Evolutionary conservation across 2,113 vertebrate genomes (phyloP).

Genomic region (Ceuthmochares aereus): DNA sequence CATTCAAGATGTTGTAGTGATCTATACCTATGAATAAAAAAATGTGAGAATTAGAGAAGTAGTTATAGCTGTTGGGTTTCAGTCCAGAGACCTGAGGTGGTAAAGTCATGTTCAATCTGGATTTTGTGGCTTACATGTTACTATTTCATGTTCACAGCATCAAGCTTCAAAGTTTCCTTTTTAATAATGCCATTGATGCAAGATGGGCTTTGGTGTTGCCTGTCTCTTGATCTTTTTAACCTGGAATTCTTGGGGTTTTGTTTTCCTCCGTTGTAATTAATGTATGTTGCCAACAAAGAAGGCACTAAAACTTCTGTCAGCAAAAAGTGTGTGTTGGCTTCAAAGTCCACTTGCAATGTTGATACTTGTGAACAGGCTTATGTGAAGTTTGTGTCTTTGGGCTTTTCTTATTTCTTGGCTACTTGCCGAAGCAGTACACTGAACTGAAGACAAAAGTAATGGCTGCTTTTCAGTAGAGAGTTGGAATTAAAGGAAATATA

Average conservation of each 20-base stretch:
- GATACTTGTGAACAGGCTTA: background rate
- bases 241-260: background rate
- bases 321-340: background rate
- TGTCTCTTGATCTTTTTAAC: background rate
- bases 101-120: background rate
- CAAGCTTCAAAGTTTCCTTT: background rate
- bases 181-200: background rate
- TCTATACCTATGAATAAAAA: background rate
- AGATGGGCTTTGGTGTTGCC: background rate
- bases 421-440: slow-evolving; percentile 1
- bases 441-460: slow-evolving; percentile 4
- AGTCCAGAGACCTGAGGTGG: slow-evolving; percentile 2
- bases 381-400: background rate
- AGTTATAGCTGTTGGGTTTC: slow-evolving; percentile 9
- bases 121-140: background rate
- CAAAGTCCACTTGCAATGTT: background rate
- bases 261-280: background rate
- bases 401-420: slow-evolving; percentile 5
- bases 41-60: background rate
- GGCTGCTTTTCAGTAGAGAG: slow-evolving; percentile 30
- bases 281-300: background rate
- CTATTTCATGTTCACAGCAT: background rate
- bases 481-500: background rate
- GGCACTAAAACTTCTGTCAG: background rate
- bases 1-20: background rate